Evolutionary conservation across 2,113 vertebrate genomes (phyloP), one percentile per base, ranked within the genome.

Genomic region (Castor canadensis): DNA sequence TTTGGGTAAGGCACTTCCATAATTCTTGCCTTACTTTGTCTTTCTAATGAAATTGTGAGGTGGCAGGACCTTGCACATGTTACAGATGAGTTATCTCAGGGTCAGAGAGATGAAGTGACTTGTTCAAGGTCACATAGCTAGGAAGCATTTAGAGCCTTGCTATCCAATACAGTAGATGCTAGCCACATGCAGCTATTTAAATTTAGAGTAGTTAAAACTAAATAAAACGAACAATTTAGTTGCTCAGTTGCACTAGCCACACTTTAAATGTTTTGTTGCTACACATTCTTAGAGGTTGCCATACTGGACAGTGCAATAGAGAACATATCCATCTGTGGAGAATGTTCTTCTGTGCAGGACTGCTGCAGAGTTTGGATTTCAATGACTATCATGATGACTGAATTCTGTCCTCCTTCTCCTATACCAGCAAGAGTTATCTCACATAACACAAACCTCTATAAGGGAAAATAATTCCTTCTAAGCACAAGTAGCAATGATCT

Each of bases 1-100:
- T 80, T 84, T 60, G 43, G 38, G 38, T 15, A 62, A 91, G 67
- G 24, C 54, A 22, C 24, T 83, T 5, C 4, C 1, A 4, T 82
- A 66, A 4, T 60, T 82, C 79, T 95, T 91, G 43, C 73, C 64
- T 95, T 20, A 67, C 45, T 81, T 54, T 89, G 56, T 80, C 62
- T 49, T 13, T 35, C 52, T 64, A 88, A 13, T 2, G 0, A 47
- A 73, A 26, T 28, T 35, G 32, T 45, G 47, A 82, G 66, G 84
- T 77, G 52, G 11, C 22, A 73, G 43, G 30, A 62, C 93, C 35
- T 30, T 45, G 72, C 40, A 52, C 4, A 20, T 19, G 52, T 90
- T 47, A 54, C 35, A 84, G 43, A 30, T 43, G 52, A 71, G 32
- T 66, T 58, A 83, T 28, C 38, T 35, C 38, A 64, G 56, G 47